Conservation (phyloP, 1,140 invertebrate species). For the Trichoplusia ni region DNA sequence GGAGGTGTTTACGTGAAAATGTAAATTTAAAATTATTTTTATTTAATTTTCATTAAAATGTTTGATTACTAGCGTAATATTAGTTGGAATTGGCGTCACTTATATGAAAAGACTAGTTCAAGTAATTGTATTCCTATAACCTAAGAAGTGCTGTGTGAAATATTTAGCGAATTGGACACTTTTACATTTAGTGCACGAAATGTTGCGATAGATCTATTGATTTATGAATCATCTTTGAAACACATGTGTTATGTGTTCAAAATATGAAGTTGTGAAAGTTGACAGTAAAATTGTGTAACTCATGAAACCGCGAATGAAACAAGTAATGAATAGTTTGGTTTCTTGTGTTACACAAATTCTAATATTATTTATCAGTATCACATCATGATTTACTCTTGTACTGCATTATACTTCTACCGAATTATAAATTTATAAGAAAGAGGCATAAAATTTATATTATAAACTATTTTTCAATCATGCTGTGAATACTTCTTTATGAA, state of each 20-base stretch:
- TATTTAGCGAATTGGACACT: neutral
- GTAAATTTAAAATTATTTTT: slow-evolving; percentile 7
- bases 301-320: slow-evolving; percentile 9
- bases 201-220: slow-evolving; percentile 9
- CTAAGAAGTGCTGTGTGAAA: slow-evolving; percentile 2
- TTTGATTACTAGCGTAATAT: neutral
- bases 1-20: slow-evolving; percentile 28
- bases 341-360: slow-evolving; percentile 18
- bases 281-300: slow-evolving; percentile 10
- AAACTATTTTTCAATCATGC: slow-evolving; percentile 41
- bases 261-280: slow-evolving; percentile 6
- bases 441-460: neutral
- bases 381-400: slow-evolving; percentile 46
- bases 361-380: slow-evolving; percentile 40
- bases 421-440: neutral
- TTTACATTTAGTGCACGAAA: slow-evolving; percentile 4
- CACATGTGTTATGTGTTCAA: neutral
- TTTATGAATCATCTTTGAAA: slow-evolving; percentile 16
- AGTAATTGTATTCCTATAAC: slow-evolving; percentile 15
- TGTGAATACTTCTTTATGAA: slow-evolving; percentile 52
- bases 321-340: neutral
- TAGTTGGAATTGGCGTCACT: neutral
- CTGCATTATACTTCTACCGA: neutral
- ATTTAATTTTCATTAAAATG: neutral
- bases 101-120: neutral